Evolutionary conservation across 2,113 vertebrate species (phyloP).

Genomic region (Erinaceus europaeus): DNA sequence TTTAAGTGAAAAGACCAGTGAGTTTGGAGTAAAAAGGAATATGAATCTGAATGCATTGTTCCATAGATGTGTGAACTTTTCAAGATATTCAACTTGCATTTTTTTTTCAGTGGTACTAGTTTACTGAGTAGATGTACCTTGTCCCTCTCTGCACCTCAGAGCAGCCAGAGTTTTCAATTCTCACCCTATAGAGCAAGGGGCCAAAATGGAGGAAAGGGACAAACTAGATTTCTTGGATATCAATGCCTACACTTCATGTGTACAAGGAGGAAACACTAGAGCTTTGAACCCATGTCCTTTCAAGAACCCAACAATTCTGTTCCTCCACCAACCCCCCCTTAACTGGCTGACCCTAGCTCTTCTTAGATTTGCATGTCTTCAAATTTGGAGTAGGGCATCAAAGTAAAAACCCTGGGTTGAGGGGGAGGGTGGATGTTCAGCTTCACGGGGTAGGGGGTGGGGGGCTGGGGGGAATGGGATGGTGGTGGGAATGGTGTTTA

Average conservation of each 20-base stretch:
- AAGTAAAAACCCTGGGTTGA: too few species aligned
- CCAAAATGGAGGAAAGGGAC: not conserved
- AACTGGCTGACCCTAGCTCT: not conserved
- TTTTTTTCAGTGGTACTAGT: not conserved
- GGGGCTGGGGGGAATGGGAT: too few species aligned
- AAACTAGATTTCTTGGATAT: not conserved
- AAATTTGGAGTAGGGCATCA: too few species aligned
- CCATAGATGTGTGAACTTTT: not conserved
- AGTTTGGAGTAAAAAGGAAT: not conserved
- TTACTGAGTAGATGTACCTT: not conserved
- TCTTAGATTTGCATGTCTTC: not conserved
- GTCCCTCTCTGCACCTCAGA: not conserved
- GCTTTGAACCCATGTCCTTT: not conserved
- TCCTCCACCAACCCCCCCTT: accelerated
- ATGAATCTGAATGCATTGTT: not conserved
- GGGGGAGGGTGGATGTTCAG: too few species aligned
- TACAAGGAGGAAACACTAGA: not conserved
- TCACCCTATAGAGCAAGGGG: not conserved
- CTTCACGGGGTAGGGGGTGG: too few species aligned
- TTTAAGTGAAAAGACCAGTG: not conserved
- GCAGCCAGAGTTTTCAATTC: not conserved
- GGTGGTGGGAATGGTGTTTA: too few species aligned
- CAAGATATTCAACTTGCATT: not conserved
- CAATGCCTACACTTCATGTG: not conserved
- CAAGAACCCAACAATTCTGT: accelerated